Evolutionary conservation across 1,140 invertebrate genomes (phyloP).

Genomic region (Trachelipus rathkii): DNA sequence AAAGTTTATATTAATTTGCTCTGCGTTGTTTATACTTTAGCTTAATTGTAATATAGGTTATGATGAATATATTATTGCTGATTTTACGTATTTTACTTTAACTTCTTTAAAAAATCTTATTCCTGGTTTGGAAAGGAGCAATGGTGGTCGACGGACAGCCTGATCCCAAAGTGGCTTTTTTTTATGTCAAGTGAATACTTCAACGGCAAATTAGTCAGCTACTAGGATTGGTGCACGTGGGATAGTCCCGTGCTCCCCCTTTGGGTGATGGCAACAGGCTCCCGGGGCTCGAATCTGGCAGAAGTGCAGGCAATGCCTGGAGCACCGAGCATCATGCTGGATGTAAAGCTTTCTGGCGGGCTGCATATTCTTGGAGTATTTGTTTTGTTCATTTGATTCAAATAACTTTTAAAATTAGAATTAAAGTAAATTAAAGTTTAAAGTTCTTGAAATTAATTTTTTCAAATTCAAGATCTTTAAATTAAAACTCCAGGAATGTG

Average conservation of each 20-base stretch:
- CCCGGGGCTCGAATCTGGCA: slow-evolving; percentile 43
- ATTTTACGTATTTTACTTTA: too few relatives aligned
- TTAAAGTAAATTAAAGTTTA: neutral
- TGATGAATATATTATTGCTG: too few relatives aligned
- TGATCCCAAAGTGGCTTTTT: slow-evolving; percentile 32
- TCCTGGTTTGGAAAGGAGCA: slow-evolving; percentile 29
- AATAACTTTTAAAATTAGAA: slow-evolving; percentile 3
- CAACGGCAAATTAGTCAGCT: slow-evolving; percentile 30
- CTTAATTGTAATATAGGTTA: too few relatives aligned
- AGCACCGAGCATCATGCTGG: slow-evolving; percentile 42
- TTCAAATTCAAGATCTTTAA: neutral
- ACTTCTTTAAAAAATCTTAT: neutral
- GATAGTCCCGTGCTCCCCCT: slow-evolving; percentile 39
- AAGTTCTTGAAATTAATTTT: slow-evolving; percentile 3
- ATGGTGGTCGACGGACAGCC: slow-evolving; percentile 32
- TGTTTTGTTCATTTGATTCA: neutral
- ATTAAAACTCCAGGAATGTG: slow-evolving; percentile 34
- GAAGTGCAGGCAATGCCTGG: slow-evolving; percentile 43
- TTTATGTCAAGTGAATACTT: neutral
- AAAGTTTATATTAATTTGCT: too few relatives aligned
- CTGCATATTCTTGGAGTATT: slow-evolving; percentile 39
- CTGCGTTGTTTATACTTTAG: too few relatives aligned
- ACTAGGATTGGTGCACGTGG: slow-evolving; percentile 31
- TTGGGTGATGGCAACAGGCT: slow-evolving; percentile 39
- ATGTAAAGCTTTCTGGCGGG: slow-evolving; percentile 44